Base-by-base conservation (phyloP, 2,113 vertebrate genomes). In the Leptosomus discolor region DNA sequence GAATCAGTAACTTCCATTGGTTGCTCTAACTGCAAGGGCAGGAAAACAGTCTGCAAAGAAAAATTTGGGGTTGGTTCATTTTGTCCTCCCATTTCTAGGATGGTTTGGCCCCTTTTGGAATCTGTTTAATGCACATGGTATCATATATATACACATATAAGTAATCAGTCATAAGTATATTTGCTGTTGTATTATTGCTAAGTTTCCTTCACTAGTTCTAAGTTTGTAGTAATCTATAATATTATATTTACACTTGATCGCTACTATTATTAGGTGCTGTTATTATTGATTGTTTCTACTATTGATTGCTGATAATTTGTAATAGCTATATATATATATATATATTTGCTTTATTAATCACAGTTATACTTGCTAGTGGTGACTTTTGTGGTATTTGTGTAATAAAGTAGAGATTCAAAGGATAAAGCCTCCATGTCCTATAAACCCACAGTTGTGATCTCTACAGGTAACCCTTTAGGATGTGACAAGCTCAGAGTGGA, bases 31-130 rank as follows among this genome's bases (percentile, higher is more conserved):
- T 65, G 12, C 39, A 76, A 71, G 74, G 70, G 39, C 37, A 60
- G 17, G 20, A 70, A 88, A 46, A 54, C 2, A 22, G 16, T 53
- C 26, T 75, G 11, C 10, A 45, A 54, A 88, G 57, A 27, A n/a
- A 57, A 41, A 20, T 36, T 3, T 45, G n/a, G 17, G 10, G 17
- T 53, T 0, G 0, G 17, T 83, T 88, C 0, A 0, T 56, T 74
- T 63, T 45, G 58, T 45, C 24, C 4, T 73, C 8, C 8, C 16
- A 19, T 16, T 63, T 78, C 36, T 57, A 22, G 34, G 20, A 32
- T 18, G 15, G 27, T 29, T 70, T 21, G 12, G 51, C 8, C 14
- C 16, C 34, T 58, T 80, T 43, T 0, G 0, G 26, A 69, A 69
- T 48, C 15, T 75, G 43, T 60, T 68, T 57, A 46, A 58, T 58